Percentiles rank a stretch among this genome's conserved stretches.
Conservation (phyloP, 1,140 invertebrate species). For the Drosophila novamexicana region DNA sequence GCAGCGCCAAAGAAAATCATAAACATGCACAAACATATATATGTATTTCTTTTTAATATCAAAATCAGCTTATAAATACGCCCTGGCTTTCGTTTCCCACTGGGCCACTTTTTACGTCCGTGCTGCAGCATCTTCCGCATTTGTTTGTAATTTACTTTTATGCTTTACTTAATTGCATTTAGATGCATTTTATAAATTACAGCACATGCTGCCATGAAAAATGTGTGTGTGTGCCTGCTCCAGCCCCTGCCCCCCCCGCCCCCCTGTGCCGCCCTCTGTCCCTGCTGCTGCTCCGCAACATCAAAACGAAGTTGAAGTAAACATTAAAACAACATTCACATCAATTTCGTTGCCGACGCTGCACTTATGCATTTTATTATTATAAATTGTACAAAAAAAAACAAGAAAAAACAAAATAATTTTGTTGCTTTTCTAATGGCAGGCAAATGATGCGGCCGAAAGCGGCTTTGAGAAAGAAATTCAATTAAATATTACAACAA, state of each 20-base stretch:
- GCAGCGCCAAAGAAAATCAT: constrained; percentile 19
- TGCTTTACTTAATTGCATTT: constrained; percentile 81
- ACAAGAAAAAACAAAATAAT: neutral
- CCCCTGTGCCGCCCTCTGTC: neutral
- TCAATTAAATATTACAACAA: constrained; percentile 81
- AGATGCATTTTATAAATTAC: constrained; percentile 81
- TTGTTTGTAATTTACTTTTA: constrained; percentile 82
- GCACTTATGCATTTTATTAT: constrained; percentile 79
- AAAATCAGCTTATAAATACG: constrained; percentile 51
- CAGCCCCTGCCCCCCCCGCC: neutral
- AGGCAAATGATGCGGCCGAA: constrained; percentile 65
- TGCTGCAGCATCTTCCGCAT: constrained; percentile 67
- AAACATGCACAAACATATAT: constrained; percentile 12
- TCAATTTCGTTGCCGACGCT: constrained; percentile 18
- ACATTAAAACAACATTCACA: constrained; percentile 52
- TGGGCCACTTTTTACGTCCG: constrained; percentile 1
- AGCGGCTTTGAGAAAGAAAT: constrained; percentile 56
- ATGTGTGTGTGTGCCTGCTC: neutral
- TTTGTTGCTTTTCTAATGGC: constrained; percentile 72
- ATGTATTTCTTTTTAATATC: constrained; percentile 48
- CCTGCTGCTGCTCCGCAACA: constrained; percentile 16
- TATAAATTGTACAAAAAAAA: constrained; percentile 13
- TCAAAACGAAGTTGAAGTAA: constrained; percentile 52
- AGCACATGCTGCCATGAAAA: constrained; percentile 44
- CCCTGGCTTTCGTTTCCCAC: constrained; percentile 16